These are phyloP conservation scores for Gryllus bimaculatus DNA, from an alignment of 1,140 invertebrate species.

Conservation along the genomic window DNA sequence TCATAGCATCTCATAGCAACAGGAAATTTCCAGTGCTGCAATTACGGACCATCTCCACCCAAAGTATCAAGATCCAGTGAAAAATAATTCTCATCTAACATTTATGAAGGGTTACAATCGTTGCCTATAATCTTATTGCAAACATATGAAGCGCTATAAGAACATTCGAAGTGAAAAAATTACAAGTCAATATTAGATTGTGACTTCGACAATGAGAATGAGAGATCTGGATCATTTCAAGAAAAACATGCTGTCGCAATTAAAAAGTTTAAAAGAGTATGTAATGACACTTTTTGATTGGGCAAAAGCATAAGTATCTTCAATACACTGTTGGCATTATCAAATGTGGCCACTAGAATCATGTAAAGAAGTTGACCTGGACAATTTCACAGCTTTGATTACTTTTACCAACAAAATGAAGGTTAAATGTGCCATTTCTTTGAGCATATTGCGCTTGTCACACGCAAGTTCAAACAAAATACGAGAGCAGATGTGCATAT, in stretches of 20 bases:
- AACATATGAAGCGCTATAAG: no score
- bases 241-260: no score
- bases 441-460: no score
- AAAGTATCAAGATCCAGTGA: no score
- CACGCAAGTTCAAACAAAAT: constrained; percentile 8
- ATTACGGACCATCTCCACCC: no score
- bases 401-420: constrained; percentile 8
- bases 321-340: neutral
- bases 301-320: constrained; percentile 13
- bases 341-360: constrained; percentile 9
- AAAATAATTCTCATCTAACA: no score
- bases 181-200: constrained; percentile 9
- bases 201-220: neutral
- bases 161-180: no score
- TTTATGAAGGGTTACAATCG: no score
- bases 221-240: constrained; percentile 10
- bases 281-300: constrained; percentile 14
- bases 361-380: constrained; percentile 14
- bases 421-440: constrained; percentile 2
- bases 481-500: neutral
- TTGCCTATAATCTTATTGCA: no score
- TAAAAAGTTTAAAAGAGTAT: no score
- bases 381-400: constrained; percentile 13
- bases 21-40: no score
- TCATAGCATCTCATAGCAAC: no score